Percentiles rank a stretch among this genome's conserved stretches.
phyloP scores from a whole-genome alignment of 2,888 invertebrate species.

The Agrochola litura region DNA sequence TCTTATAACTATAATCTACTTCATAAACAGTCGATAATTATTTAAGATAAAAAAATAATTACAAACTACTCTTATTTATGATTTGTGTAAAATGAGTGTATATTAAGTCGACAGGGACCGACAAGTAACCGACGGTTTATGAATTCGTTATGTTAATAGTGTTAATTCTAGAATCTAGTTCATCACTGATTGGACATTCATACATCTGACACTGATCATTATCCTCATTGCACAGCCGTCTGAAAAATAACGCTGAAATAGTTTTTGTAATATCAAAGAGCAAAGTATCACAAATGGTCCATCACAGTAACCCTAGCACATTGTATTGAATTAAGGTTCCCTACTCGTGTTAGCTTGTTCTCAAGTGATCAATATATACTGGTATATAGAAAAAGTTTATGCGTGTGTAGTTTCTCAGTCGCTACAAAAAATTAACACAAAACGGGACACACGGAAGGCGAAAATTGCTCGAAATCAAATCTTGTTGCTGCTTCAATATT shows the following conservation, averaged over 20 bases:
- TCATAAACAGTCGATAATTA: slow-evolving; percentile 85
- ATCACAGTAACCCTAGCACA: slow-evolving; percentile 63
- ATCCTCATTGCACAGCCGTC: slow-evolving; percentile 89
- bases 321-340: slow-evolving; percentile 69
- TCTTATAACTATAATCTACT: slow-evolving; percentile 78
- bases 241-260: slow-evolving; percentile 87
- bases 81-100: slow-evolving; percentile 61
- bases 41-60: slow-evolving; percentile 54
- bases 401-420: slow-evolving; percentile 88
- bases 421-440: slow-evolving; percentile 84
- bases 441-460: slow-evolving; percentile 89
- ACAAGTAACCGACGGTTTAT: slow-evolving; percentile 81
- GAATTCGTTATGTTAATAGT: slow-evolving; percentile 85
- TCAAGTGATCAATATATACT: slow-evolving; percentile 54
- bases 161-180: slow-evolving; percentile 87
- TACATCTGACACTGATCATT: slow-evolving; percentile 87
- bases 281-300: slow-evolving; percentile 70
- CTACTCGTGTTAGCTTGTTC: slow-evolving; percentile 54
- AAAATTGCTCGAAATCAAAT: slow-evolving; percentile 86
- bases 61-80: slow-evolving; percentile 51
- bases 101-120: slow-evolving; percentile 38
- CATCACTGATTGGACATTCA: slow-evolving; percentile 88
- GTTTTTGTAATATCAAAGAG: slow-evolving; percentile 91
- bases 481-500: slow-evolving; percentile 90
- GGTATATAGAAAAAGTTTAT: slow-evolving; percentile 67